Conservation (phyloP, 1,140 invertebrate species). For the Aricia agestis region DNA sequence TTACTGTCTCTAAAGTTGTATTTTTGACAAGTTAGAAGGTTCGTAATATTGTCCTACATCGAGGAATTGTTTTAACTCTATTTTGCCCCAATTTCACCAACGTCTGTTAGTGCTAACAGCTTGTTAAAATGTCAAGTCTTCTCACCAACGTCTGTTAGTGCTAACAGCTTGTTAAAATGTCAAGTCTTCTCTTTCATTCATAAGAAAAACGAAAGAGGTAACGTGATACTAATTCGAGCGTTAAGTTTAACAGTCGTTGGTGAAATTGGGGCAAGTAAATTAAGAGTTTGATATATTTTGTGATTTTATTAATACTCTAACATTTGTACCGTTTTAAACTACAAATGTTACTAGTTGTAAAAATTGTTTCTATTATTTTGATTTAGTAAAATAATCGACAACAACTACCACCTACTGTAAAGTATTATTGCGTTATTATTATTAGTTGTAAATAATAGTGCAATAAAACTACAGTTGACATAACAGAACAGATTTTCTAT, state of each 20-base stretch:
- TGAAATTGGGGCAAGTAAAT: background rate
- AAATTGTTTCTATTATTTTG: background rate
- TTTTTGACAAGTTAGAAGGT: background rate
- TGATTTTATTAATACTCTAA: background rate
- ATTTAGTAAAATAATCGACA: background rate
- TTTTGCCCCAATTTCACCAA: too few relatives aligned
- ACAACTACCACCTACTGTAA: background rate
- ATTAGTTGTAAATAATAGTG: background rate
- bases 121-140: too few relatives aligned
- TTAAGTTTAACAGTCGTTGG: too few relatives aligned
- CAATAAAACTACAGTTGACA: background rate
- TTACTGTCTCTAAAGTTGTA: background rate
- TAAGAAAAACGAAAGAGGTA: too few relatives aligned
- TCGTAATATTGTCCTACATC: background rate
- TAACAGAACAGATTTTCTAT: background rate
- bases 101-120: too few relatives aligned
- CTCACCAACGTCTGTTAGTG: too few relatives aligned
- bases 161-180: too few relatives aligned
- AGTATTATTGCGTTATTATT: too few relatives aligned
- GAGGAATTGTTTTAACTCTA: background rate
- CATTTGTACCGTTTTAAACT: background rate
- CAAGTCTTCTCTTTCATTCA: too few relatives aligned
- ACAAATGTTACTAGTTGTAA: background rate
- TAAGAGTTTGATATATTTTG: background rate
- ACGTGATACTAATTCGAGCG: too few relatives aligned